Conservation (phyloP, 2,888 invertebrate species). For the Protophormia terraenovae region DNA sequence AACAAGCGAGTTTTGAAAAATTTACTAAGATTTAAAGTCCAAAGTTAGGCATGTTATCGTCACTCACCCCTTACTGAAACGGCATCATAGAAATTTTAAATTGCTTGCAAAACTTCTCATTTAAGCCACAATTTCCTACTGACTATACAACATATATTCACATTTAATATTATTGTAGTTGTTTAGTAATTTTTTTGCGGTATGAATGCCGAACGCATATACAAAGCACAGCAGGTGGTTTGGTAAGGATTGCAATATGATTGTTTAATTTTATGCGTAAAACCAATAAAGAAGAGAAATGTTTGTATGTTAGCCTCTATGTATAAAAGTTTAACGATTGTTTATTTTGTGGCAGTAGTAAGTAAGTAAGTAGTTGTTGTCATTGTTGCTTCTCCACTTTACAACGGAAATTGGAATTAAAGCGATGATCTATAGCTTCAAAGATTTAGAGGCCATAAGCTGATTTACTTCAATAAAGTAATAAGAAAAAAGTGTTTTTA, state of each 20-base stretch:
- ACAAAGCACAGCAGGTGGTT: conserved; percentile 55
- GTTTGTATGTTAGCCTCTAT: neutral
- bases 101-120: no score
- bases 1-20: no score
- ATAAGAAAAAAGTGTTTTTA: no score
- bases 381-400: neutral
- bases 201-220: conserved; percentile 24
- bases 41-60: no score
- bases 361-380: neutral
- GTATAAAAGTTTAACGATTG: conserved; percentile 5
- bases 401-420: neutral
- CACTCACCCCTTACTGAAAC: no score
- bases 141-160: neutral
- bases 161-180: neutral
- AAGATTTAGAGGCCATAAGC: no score
- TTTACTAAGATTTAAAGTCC: no score
- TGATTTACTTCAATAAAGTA: no score
- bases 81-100: no score
- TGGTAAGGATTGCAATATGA: conserved; percentile 42
- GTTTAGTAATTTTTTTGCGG: neutral
- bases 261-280: conserved; percentile 63
- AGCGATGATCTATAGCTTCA: neutral
- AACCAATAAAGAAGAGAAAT: conserved; percentile 51
- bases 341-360: neutral
- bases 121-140: neutral